phyloP scores from a whole-genome alignment of 2,113 vertebrate species.

The Donacobius atricapilla region DNA sequence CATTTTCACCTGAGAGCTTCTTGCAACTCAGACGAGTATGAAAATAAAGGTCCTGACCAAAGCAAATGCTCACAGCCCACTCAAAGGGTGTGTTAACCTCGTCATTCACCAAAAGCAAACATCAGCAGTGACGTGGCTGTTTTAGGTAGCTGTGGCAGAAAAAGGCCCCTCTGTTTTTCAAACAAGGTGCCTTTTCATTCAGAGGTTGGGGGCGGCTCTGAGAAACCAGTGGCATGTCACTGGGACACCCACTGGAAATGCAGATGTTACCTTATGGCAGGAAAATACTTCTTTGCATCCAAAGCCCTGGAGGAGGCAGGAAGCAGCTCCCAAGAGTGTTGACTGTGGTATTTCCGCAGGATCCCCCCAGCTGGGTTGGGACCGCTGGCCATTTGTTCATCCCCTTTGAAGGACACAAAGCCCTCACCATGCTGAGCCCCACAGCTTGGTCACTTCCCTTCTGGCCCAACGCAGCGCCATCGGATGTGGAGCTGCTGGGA shows the following conservation, averaged over 20 bases:
- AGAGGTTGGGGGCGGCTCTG: not conserved
- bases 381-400: fast-evolving
- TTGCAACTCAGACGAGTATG: not conserved
- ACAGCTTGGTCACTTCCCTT: not conserved
- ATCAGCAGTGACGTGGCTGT: not conserved
- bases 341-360: not conserved
- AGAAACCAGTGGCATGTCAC: not conserved
- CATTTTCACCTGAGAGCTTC: not conserved
- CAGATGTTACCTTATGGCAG: not conserved
- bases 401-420: conserved; percentile 41
- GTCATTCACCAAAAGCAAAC: not conserved
- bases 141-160: conserved; percentile 18
- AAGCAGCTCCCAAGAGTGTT: not conserved
- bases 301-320: not conserved
- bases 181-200: conserved; percentile 56
- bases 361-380: not conserved
- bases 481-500: not conserved
- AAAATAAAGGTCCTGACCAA: conserved; percentile 26
- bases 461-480: fast-evolving
- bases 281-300: not conserved
- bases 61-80: not conserved
- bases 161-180: conserved; percentile 16
- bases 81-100: not conserved
- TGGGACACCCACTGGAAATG: not conserved
- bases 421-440: not conserved